Evolutionary conservation across 1,140 invertebrate genomes (phyloP).

Genomic region (Lepidurus apus): DNA sequence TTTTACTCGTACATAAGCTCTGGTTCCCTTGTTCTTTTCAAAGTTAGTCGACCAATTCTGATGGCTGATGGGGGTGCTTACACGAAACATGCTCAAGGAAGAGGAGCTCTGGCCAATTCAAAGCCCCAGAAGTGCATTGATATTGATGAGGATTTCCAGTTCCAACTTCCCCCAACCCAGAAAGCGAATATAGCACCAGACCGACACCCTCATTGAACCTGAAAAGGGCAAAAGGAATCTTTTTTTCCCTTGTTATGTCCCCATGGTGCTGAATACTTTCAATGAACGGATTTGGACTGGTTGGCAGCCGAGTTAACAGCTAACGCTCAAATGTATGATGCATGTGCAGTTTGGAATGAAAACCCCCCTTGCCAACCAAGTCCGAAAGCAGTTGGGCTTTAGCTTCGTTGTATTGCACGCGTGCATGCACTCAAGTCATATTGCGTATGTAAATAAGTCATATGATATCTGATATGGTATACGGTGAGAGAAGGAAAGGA

Average conservation of each 20-base stretch:
- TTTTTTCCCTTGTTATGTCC: neutral
- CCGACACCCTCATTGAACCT: slow-evolving; percentile 7
- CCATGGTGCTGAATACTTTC: neutral
- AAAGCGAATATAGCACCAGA: neutral
- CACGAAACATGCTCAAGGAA: slow-evolving; percentile 19
- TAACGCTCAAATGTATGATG: neutral
- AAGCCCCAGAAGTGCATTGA: slow-evolving; percentile 1
- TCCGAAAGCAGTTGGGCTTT: neutral
- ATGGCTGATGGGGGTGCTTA: slow-evolving; percentile 13
- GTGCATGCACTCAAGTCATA: slow-evolving; percentile 4
- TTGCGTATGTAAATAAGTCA: slow-evolving; percentile 15
- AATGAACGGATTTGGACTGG: neutral
- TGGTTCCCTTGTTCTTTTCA: slow-evolving; percentile 15
- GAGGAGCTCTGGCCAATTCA: neutral
- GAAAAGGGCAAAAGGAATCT: neutral
- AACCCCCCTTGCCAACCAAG: neutral
- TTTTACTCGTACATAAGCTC: neutral
- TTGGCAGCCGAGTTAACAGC: neutral
- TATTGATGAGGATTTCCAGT: slow-evolving; percentile 7
- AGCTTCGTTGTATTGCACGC: slow-evolving; percentile 8
- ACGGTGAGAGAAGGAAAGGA: neutral
- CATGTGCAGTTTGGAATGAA: neutral
- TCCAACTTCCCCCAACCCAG: neutral
- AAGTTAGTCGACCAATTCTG: slow-evolving; percentile 9
- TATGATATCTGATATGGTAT: slow-evolving; percentile 1